Conservation (phyloP, 2,113 vertebrate genomes). For the Psittacula cyanocephala region DNA sequence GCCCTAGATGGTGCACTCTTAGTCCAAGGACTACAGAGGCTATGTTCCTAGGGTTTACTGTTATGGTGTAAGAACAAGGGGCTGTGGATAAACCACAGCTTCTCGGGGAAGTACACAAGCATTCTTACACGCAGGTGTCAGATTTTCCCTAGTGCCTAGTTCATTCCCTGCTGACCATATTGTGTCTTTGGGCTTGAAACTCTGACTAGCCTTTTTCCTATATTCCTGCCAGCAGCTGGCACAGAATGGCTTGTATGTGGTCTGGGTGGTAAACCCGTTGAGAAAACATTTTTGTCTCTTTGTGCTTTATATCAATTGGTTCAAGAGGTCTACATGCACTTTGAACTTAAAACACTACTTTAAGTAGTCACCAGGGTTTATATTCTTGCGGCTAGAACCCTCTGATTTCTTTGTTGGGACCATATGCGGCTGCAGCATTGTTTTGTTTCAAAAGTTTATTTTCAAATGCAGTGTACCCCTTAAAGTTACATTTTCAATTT, state of each 20-base stretch:
- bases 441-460: not conserved
- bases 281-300: not conserved
- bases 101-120: not conserved
- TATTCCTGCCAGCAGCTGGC: not conserved
- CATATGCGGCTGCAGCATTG: not conserved
- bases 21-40: not conserved
- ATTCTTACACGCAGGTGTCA: not conserved
- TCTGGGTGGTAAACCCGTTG: not conserved
- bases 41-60: not conserved
- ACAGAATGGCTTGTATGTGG: not conserved
- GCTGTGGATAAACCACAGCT: not conserved
- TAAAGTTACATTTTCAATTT: not conserved
- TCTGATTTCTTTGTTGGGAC: not conserved
- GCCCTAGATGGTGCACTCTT: not conserved
- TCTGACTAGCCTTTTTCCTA: not conserved
- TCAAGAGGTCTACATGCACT: not conserved
- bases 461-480: not conserved
- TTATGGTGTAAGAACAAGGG: not conserved
- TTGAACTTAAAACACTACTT: not conserved
- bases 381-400: not conserved
- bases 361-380: not conserved
- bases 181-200: rapidly evolving
- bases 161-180: not conserved
- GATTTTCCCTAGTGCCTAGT: not conserved
- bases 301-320: not conserved